Evolutionary conservation across 2,113 vertebrate genomes (phyloP).

Genomic region (Brachyistius frenatus): DNA sequence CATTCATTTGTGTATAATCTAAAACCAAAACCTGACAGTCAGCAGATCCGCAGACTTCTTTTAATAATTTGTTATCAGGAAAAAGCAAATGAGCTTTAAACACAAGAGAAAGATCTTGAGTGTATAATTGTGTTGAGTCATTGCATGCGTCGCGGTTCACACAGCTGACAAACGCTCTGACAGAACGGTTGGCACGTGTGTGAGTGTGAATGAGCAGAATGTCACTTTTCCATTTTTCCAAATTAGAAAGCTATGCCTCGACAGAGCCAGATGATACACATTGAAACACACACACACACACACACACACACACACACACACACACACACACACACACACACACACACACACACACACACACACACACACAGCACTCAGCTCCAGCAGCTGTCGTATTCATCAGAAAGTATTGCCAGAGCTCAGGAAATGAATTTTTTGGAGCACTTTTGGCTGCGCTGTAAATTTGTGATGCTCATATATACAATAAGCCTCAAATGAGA

Average conservation of each 20-base stretch:
- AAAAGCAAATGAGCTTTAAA: slow-evolving; percentile 30
- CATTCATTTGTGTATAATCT: background rate
- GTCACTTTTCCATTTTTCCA: slow-evolving; percentile 71
- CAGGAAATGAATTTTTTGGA: slow-evolving; percentile 76
- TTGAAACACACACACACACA: slow-evolving; percentile 33
- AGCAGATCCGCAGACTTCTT: slow-evolving; percentile 19
- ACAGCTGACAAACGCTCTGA: slow-evolving; percentile 52
- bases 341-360: no score
- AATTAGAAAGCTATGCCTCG: slow-evolving; percentile 69
- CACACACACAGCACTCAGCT: slow-evolving; percentile 43
- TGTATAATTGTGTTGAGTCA: slow-evolving; percentile 53
- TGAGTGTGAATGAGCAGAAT: slow-evolving; percentile 50
- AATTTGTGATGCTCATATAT: slow-evolving; percentile 53
- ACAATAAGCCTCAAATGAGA: slow-evolving; percentile 67
- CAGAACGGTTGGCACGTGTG: slow-evolving; percentile 55
- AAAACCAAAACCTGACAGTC: slow-evolving; percentile 21
- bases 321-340: no score
- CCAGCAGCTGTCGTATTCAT: slow-evolving; percentile 77
- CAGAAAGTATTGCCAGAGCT: slow-evolving; percentile 63
- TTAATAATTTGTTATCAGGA: background rate
- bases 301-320: background rate
- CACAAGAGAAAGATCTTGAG: slow-evolving; percentile 25
- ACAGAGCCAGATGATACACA: slow-evolving; percentile 68
- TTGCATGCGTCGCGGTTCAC: background rate
- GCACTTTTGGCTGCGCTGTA: slow-evolving; percentile 60